These are phyloP conservation scores for human (Homo sapiens) DNA, from an alignment of 2,113 vertebrate species.

Conservation along the genomic window GRCh38 chr3:79984501-79985000, in stretches of 20 bases:
- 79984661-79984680: neutral
- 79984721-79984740: neutral
- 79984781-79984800: neutral
- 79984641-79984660: neutral
- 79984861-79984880: neutral
- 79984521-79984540: neutral
- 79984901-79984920: neutral
- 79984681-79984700: neutral
- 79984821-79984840: neutral
- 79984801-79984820: neutral
- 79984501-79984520: neutral
- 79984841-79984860: neutral
- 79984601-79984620: neutral
- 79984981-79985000: neutral
- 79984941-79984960: neutral
- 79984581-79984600: neutral
- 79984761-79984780: neutral
- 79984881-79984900: neutral
- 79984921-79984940: constrained; percentile 43
- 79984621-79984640: neutral
- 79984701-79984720: neutral
- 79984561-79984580: neutral
- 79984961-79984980: neutral
- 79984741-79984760: neutral
- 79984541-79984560: neutral